A percentile compares a stretch with the other conserved stretches of the same genome.
These are phyloP conservation scores for Stramonita haemastoma DNA, from an alignment of 2,888 invertebrate genomes.

Conservation along the genomic window DNA sequence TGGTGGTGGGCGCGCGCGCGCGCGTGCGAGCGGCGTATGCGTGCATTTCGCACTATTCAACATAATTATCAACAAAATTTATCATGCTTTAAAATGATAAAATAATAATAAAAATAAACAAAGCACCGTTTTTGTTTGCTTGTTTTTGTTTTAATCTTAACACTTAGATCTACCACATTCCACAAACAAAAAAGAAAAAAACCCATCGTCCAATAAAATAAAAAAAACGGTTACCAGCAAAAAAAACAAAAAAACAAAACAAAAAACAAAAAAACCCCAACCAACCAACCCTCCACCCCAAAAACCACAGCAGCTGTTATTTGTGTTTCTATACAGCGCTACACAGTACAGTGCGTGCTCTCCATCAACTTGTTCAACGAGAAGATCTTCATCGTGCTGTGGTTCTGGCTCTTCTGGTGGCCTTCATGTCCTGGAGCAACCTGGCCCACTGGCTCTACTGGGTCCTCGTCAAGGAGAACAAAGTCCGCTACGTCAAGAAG, in stretches of 20 bases:
- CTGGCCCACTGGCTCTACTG: conserved; percentile 63
- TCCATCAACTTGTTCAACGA: conserved; percentile 74
- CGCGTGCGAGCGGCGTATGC: neutral
- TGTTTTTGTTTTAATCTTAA: neutral
- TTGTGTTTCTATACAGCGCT: conserved; percentile 42
- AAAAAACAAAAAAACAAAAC: no score
- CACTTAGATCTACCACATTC: neutral
- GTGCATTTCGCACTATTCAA: neutral
- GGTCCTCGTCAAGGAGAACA: conserved; percentile 59
- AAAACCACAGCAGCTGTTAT: no score
- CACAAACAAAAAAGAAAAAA: no score
- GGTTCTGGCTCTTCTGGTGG: conserved; percentile 74
- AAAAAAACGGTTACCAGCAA: no score
- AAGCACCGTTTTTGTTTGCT: no score
- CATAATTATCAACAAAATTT: no score
- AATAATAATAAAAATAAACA: no score
- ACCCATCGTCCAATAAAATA: no score
- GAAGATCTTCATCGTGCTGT: conserved; percentile 76
- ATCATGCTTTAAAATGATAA: no score
- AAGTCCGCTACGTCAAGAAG: conserved; percentile 63
- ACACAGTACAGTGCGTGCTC: conserved; percentile 70
- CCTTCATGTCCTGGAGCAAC: conserved; percentile 57
- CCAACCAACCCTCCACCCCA: neutral
- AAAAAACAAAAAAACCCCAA: no score
- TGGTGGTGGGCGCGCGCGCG: neutral